These are phyloP conservation scores for Helicoverpa assulta DNA, from an alignment of 2,888 invertebrate species.

Conservation along the genomic window DNA sequence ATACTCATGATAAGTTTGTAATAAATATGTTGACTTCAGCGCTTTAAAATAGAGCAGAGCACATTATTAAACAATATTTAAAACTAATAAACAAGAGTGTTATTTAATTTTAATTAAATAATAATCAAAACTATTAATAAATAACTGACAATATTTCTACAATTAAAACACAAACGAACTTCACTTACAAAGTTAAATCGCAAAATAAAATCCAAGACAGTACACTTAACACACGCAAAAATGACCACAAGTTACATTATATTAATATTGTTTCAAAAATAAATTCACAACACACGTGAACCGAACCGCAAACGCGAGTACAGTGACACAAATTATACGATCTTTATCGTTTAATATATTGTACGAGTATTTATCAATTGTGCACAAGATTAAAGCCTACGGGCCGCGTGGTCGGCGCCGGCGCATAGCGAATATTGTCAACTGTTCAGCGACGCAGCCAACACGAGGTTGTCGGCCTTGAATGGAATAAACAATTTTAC, in stretches of 20 bases:
- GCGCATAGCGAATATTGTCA: conserved; percentile 86
- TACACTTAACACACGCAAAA: conserved; percentile 37
- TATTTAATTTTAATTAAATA: not conserved
- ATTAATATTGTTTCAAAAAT: conserved; percentile 30
- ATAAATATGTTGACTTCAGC: conserved; percentile 11
- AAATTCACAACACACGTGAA: conserved; percentile 52
- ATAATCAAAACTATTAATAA: not conserved
- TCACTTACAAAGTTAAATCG: conserved; percentile 36
- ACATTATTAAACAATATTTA: not conserved
- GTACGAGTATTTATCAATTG: conserved; percentile 54
- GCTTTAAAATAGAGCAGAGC: too few relatives aligned
- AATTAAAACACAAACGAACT: conserved; percentile 4
- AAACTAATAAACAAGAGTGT: not conserved
- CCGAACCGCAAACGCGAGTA: conserved; percentile 41
- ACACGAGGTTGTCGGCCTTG: conserved; percentile 81
- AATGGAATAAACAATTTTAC: conserved; percentile 68
- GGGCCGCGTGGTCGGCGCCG: conserved; percentile 67
- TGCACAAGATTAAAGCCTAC: conserved; percentile 56
- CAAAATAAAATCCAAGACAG: conserved; percentile 16
- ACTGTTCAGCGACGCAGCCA: conserved; percentile 59
- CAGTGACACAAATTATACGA: conserved; percentile 59
- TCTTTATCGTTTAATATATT: conserved; percentile 57
- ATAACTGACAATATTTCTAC: conserved; percentile 4
- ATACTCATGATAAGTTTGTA: too few relatives aligned
- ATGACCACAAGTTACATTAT: conserved; percentile 41